Evolutionary conservation across 1,140 invertebrate species (phyloP).

Genomic region (Thaumetopoea pityocampa): DNA sequence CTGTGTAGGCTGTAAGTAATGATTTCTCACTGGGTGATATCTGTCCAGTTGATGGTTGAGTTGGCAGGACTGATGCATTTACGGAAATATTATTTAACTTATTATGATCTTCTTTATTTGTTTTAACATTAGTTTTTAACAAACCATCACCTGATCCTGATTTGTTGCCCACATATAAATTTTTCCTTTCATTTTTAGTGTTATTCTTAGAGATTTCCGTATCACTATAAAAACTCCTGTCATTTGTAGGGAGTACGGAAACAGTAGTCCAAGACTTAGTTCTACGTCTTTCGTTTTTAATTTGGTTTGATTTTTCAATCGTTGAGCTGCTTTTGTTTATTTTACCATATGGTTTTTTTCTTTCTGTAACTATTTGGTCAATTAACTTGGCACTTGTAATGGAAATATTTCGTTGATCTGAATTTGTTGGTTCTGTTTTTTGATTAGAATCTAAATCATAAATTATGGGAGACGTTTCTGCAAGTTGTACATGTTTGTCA

Average conservation of each 20-base stretch:
- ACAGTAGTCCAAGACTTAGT: constrained; percentile 47
- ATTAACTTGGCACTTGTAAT: constrained; percentile 25
- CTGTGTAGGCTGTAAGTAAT: too few relatives aligned
- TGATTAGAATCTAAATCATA: too few relatives aligned
- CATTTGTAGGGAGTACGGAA: constrained; percentile 14
- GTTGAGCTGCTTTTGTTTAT: constrained; percentile 42
- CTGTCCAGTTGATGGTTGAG: constrained; percentile 6
- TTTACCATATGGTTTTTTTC: constrained; percentile 17
- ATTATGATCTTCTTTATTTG: constrained; percentile 10
- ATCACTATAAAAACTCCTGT: constrained; percentile 43
- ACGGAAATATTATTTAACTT: constrained; percentile 15
- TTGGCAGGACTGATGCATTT: constrained; percentile 13
- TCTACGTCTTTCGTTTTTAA: constrained; percentile 39
- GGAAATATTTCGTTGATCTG: constrained; percentile 27
- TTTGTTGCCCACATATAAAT: constrained; percentile 14
- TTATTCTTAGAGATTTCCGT: constrained; percentile 44
- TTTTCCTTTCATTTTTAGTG: constrained; percentile 17
- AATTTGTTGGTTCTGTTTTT: constrained; percentile 7
- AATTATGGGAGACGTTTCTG: too few relatives aligned
- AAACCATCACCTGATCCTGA: constrained; percentile 24
- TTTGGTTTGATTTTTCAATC: constrained; percentile 17
- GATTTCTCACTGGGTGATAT: constrained; percentile 4
- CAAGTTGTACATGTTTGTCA: neutral
- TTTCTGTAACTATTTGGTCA: constrained; percentile 22
- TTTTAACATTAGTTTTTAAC: constrained; percentile 15